Evolutionary conservation across 2,888 invertebrate species (phyloP).

Genomic region (Diarsia brunnea): DNA sequence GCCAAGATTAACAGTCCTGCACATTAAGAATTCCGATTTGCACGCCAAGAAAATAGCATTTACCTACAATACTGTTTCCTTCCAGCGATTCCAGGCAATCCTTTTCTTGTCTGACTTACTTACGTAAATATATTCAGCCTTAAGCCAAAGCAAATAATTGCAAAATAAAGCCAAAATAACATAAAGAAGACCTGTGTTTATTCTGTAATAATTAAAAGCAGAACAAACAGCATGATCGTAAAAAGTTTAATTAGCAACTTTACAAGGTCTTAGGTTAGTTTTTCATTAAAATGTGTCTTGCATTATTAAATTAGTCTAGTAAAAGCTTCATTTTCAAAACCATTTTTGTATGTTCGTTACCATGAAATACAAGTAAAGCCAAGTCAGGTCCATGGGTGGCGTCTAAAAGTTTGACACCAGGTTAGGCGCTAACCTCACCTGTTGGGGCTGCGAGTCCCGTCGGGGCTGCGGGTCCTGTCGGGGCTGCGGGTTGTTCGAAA

Average conservation of each 20-base stretch:
- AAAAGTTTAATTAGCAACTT: conserved; percentile 33
- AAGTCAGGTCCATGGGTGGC: no score
- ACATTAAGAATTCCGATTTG: conserved; percentile 19
- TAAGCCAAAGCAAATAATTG: conserved; percentile 21
- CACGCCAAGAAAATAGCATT: conserved; percentile 51
- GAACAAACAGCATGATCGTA: conserved; percentile 8
- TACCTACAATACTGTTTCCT: conserved; percentile 8
- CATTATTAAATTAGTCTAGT: neutral
- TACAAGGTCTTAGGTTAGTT: neutral
- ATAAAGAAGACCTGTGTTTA: conserved; percentile 19
- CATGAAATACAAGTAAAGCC: neutral
- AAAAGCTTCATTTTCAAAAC: neutral
- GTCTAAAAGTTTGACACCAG: no score
- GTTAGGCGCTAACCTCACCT: no score
- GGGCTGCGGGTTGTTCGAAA: no score
- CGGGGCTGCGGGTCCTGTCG: no score
- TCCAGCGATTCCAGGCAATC: neutral
- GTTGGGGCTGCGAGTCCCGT: no score
- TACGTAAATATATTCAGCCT: conserved; percentile 2
- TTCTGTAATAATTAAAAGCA: conserved; percentile 27
- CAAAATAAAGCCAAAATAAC: conserved; percentile 17
- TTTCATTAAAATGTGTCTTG: conserved; percentile 22
- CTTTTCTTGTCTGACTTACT: neutral
- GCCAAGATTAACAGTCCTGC: conserved; percentile 32
- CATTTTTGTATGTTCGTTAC: neutral